Evolutionary conservation across 2,797 vertebrate species (phyloP), one percentile per base, ranked within the genome.

Genomic region (Poeciliopsis infans): DNA sequence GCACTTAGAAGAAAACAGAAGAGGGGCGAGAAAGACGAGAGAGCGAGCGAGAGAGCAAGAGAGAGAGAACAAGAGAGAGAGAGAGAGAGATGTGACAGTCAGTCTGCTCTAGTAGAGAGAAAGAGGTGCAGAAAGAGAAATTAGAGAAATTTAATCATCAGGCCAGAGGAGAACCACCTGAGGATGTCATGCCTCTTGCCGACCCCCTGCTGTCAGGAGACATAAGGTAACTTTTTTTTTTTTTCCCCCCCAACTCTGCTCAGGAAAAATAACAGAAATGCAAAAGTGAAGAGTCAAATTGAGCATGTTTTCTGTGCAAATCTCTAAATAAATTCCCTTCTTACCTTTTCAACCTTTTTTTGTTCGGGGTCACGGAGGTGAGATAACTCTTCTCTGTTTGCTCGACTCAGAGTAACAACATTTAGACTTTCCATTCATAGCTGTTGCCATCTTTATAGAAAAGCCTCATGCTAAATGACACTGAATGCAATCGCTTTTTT

Each of bases 1-100:
- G 91, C 92, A 91, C 77, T 90, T 85, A 47, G 83, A 91, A 85
- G 74, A 87, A 79, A 53, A 78, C 72, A 51, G n/a, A 45, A 43
- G 15, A 78, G 45, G 39, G 68, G 46, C 2, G 76, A 80, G 86
- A 83, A 47, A 75, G 81, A 82, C 70, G 86, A 85, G n/a, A 41
- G 79, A 82, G 57, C 85, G 77, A 85, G 79, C 83, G 87, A 85
- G 25, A 39, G 76, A 84, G 61, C 83, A 75, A 88, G 36, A 86
- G 81, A 85, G 53, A 57, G 39, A 64, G 76, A 81, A 66, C 25
- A 64, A 41, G 41, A 86, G 36, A 85, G 47, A 46, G 33, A 64
- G 76, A 81, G 72, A 2, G 8, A 43, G 41, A 8, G 41, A n/a
- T 15, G 33, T n/a, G 8, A 77, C 41, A 75, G 36, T 86, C 5